Evolutionary conservation across 2,797 vertebrate species (phyloP).

Genomic region (Ptychobarbus kaznakovi): DNA sequence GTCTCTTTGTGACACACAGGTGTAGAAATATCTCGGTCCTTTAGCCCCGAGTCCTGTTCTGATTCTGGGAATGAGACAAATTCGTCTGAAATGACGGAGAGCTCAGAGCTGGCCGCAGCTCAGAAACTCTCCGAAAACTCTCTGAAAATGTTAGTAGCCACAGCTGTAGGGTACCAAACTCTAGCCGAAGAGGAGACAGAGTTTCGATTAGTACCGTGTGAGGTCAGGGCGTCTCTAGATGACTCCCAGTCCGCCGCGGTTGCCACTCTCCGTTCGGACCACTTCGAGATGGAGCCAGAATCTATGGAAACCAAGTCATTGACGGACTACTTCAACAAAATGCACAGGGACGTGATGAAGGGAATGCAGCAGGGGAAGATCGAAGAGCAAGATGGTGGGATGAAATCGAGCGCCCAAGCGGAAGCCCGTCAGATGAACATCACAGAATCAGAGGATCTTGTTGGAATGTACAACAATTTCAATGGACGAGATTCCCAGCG

Average conservation of each 20-base stretch:
- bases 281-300: constrained; percentile 98
- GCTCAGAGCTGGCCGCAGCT: constrained; percentile 91
- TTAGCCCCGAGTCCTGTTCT: constrained; percentile 98
- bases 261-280: constrained; percentile 89
- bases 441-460: constrained; percentile 81
- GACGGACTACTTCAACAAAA: constrained; percentile 94
- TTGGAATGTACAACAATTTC: constrained; percentile 85
- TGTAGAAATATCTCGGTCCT: constrained; percentile 97
- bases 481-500: constrained; percentile 88
- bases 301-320: constrained; percentile 99
- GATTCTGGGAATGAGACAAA: constrained; percentile 99
- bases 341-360: constrained; percentile 90
- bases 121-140: constrained; percentile 92
- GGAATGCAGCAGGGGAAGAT: constrained; percentile 87
- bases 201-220: constrained; percentile 78
- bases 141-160: constrained; percentile 88
- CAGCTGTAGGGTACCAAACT: constrained; percentile 87
- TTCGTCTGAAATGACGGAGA: constrained; percentile 99
- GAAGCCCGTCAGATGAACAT: constrained; percentile 80
- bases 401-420: constrained; percentile 73
- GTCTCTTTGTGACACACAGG: constrained; percentile 87
- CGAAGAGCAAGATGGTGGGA: constrained; percentile 80
- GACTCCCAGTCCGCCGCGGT: constrained; percentile 86
- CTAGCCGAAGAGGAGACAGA: constrained; percentile 88
- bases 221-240: constrained; percentile 69